These are phyloP conservation scores for Asbolus verrucosus DNA, from an alignment of 1,140 invertebrate species.

Conservation along the genomic window DNA sequence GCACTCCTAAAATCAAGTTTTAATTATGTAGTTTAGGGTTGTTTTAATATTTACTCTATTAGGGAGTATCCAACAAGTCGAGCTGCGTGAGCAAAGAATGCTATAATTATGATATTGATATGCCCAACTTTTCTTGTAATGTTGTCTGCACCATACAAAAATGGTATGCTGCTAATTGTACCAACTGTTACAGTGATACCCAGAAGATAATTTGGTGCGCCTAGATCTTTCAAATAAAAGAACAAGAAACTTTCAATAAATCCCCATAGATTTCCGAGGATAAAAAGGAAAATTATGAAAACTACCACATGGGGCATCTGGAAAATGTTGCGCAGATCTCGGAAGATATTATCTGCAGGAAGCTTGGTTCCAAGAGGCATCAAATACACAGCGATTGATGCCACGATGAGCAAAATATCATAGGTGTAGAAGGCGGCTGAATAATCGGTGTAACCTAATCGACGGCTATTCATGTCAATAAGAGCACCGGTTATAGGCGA, in stretches of 20 bases:
- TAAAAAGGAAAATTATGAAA: constrained; percentile 82
- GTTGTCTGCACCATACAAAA: constrained; percentile 82
- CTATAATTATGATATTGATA: constrained; percentile 83
- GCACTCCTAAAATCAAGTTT: constrained; percentile 72
- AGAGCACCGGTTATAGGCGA: constrained; percentile 83
- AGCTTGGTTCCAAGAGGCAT: constrained; percentile 80
- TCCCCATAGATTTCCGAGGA: constrained; percentile 84
- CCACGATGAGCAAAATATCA: constrained; percentile 76
- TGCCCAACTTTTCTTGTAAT: constrained; percentile 85
- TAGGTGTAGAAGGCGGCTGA: constrained; percentile 83
- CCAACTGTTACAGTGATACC: constrained; percentile 86
- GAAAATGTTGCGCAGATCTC: constrained; percentile 77
- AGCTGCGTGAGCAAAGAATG: constrained; percentile 84
- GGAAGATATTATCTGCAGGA: constrained; percentile 78
- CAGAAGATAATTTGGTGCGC: constrained; percentile 82
- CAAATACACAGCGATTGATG: constrained; percentile 75
- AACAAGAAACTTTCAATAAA: constrained; percentile 89
- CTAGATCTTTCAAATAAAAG: constrained; percentile 83
- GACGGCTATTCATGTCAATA: constrained; percentile 75
- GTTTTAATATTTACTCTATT: constrained; percentile 72
- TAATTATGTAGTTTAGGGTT: constrained; percentile 1
- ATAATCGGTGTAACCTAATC: constrained; percentile 80
- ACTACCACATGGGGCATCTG: constrained; percentile 80
- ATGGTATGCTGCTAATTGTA: constrained; percentile 82
- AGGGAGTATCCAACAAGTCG: constrained; percentile 85